Evolutionary conservation across 2,888 invertebrate species (phyloP), one percentile per base, ranked within the genome.

Genomic region (Ectobius pallidus): DNA sequence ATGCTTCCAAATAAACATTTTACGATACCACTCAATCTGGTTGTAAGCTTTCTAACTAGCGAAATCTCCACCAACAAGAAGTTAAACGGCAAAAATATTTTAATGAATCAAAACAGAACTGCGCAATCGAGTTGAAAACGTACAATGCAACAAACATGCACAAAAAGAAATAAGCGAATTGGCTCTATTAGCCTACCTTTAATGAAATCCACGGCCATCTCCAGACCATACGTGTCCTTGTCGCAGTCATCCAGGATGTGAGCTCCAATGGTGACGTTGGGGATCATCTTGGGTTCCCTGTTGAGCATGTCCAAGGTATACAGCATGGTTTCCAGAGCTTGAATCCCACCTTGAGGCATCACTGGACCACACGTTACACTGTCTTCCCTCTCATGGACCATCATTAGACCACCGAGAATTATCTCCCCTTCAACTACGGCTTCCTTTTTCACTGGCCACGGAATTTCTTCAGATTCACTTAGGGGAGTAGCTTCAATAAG

Each of bases 201-300:
- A 76, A 97, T 97, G 82, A 97, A 97, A 84, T 97, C 96, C 18
- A 97, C 94, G 18, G 96, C 95, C 91, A 97, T 96, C 82, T 97
- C 96, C 77, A 97, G 85, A 0, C 97, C 97, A 80, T 96, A 96
- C 0, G 96, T 97, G 82, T 97, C 97, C 84, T 95, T 94, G 85
- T 97, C 97, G 83, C 97, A 97, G 83, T 97, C 97, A 81, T 97
- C 97, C 76, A 97, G 86, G 69, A 97, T 91, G 81, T 96, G 93
- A 14, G 95, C 95, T 39, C 96, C 96, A 11, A 97, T 84, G 6
- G 87, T 90, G 70, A 96, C 90, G 68, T 92, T 93, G 0, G 93
- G 93, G 75, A 94, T 85, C 76, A 92, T 84, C 72, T 87, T 85
- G 72, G 86, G 81, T 73, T 88, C 84, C 78, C 86, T 83, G 82